These are phyloP conservation scores for Himalopsyche kuldschensis DNA, from an alignment of 2,888 invertebrate genomes.

Conservation along the genomic window DNA sequence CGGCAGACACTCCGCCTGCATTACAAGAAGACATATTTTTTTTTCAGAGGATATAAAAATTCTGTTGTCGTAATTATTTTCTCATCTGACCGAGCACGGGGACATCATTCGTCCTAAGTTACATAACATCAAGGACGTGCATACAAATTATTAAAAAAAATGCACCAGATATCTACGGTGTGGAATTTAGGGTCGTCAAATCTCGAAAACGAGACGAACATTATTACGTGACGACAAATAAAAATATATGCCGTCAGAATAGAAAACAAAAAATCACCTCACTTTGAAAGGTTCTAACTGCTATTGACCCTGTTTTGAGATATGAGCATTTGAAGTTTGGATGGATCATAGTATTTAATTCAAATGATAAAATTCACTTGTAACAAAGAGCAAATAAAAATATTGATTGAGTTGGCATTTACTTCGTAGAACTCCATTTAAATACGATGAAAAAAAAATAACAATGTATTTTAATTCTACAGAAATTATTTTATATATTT, in stretches of 20 bases:
- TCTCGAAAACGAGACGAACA: neutral
- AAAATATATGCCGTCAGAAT: neutral
- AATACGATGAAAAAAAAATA: too few species aligned
- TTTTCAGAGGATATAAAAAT: constrained; percentile 28
- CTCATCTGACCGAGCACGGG: constrained; percentile 33
- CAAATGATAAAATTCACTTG: too few species aligned
- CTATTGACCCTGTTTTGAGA: too few species aligned
- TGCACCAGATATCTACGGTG: neutral
- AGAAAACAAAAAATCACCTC: too few species aligned
- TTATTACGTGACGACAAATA: neutral
- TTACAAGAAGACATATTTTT: constrained; percentile 26
- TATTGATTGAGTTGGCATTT: too few species aligned
- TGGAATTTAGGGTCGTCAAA: neutral
- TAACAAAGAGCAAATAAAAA: too few species aligned
- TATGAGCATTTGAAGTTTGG: too few species aligned
- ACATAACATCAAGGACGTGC: neutral
- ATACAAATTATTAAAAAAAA: neutral
- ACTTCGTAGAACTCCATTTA: too few species aligned
- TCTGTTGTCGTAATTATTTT: constrained; percentile 36
- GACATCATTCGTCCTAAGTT: neutral
- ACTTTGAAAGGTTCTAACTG: too few species aligned
- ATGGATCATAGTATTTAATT: too few species aligned
- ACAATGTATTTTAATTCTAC: too few species aligned
- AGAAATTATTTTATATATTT: too few species aligned
- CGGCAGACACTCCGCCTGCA: constrained; percentile 17